These are phyloP conservation scores for Luidia sarsii DNA, from an alignment of 53 echinoderm and acorn worm species.

Conservation along the genomic window DNA sequence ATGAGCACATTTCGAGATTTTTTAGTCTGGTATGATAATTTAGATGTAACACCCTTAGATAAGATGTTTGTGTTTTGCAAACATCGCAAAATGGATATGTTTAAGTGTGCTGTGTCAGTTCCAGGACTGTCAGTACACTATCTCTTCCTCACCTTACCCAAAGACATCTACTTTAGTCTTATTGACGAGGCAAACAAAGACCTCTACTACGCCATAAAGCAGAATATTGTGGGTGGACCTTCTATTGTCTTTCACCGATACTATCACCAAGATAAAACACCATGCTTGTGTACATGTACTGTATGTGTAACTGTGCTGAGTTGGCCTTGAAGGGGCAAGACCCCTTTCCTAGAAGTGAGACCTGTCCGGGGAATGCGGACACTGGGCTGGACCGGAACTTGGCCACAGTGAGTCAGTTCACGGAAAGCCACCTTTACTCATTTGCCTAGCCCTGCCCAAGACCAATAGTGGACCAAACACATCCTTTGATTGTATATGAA, in stretches of 20 bases:
- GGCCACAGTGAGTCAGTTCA: no score
- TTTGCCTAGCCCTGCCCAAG: no score
- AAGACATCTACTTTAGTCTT: neutral
- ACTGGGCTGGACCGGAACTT: no score
- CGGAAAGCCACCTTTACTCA: no score
- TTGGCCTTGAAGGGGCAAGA: neutral
- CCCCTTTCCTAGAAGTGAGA: no score
- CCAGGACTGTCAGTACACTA: neutral
- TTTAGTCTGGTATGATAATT: slow-evolving; percentile 65
- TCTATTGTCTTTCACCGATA: slow-evolving; percentile 52
- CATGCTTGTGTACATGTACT: no score
- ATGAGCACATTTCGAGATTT: slow-evolving; percentile 54
- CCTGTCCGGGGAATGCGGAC: no score
- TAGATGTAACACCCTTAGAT: slow-evolving; percentile 52
- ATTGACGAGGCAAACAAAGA: neutral
- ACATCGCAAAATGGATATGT: slow-evolving; percentile 2
- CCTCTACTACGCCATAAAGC: neutral
- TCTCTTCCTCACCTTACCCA: neutral
- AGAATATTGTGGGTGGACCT: slow-evolving; percentile 42
- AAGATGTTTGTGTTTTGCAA: slow-evolving; percentile 35
- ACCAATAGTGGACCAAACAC: no score
- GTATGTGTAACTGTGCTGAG: neutral
- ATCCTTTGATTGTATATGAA: no score
- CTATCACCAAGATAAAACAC: slow-evolving; percentile 30
- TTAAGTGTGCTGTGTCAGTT: neutral